phyloP scores from a whole-genome alignment of 2,113 vertebrate genomes.

The Toxostoma redivivum region DNA sequence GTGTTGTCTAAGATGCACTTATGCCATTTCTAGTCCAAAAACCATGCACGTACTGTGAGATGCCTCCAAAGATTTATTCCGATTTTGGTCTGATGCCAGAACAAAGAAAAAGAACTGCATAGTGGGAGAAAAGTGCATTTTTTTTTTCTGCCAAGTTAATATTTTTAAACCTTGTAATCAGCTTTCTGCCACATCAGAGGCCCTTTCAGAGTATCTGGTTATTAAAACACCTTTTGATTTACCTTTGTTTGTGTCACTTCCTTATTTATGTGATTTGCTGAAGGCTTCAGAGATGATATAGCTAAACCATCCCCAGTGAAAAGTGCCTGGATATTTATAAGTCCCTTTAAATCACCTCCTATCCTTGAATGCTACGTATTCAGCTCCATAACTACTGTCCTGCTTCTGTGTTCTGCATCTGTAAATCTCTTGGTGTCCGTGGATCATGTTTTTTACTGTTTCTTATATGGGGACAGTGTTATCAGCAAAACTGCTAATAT shows the following conservation, averaged over 20 bases:
- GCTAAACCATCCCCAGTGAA: background rate
- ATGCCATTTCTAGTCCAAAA: background rate
- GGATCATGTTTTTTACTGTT: background rate
- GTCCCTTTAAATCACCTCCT: background rate
- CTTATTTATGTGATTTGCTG: background rate
- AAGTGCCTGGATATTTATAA: background rate
- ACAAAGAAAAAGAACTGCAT: background rate
- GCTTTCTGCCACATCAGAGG: background rate
- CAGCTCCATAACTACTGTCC: background rate
- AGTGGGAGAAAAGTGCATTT: background rate
- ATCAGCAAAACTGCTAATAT: background rate
- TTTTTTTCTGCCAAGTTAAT: background rate
- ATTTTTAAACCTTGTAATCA: conserved; percentile 1
- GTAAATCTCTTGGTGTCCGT: background rate
- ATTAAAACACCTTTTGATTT: background rate
- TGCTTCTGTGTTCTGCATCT: background rate
- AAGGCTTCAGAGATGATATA: background rate
- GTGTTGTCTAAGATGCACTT: background rate
- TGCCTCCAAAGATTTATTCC: background rate
- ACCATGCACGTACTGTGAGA: background rate
- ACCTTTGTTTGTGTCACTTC: background rate
- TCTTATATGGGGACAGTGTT: background rate
- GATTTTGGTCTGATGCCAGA: background rate
- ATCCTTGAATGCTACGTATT: background rate
- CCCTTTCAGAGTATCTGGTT: background rate